Evolutionary conservation across 2,888 invertebrate species (phyloP).

Genomic region (Drosophila acutilabella): DNA sequence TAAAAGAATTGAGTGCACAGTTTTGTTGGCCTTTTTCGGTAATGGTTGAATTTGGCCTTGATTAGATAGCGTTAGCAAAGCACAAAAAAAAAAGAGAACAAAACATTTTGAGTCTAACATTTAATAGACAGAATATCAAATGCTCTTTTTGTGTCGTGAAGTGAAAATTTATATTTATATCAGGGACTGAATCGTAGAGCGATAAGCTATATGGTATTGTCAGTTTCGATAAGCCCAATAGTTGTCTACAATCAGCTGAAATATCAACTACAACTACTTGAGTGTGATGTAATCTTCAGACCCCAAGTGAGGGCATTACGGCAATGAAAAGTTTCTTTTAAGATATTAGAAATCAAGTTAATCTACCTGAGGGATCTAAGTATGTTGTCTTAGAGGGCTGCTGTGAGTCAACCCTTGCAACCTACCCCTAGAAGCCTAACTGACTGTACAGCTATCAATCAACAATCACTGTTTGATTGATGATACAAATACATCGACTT

Average conservation of each 20-base stretch:
- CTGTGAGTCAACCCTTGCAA: not conserved
- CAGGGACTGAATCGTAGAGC: not conserved
- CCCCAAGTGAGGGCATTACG: no score
- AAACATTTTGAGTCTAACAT: not conserved
- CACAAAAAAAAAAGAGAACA: constrained; percentile 2
- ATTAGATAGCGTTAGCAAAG: constrained; percentile 44
- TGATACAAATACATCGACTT: constrained; percentile 44
- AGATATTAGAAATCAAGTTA: no score
- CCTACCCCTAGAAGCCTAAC: not conserved
- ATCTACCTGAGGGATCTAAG: not conserved
- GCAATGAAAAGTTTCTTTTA: no score
- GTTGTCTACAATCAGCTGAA: not conserved
- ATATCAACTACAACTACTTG: no score
- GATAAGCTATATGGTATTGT: not conserved
- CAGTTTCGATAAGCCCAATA: not conserved
- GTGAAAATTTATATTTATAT: not conserved
- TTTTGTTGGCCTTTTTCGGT: constrained; percentile 6
- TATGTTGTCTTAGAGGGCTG: not conserved
- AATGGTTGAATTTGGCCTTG: constrained; percentile 31
- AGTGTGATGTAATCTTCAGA: no score
- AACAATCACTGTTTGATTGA: constrained; percentile 35
- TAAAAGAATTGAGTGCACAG: not conserved
- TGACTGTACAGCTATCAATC: not conserved
- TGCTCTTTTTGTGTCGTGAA: constrained; percentile 1
- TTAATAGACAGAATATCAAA: not conserved